A percentile compares a stretch with the other conserved stretches of the same genome.
Evolutionary conservation across 1,140 invertebrate genomes (phyloP).

Genomic region (Penaeus indicus): DNA sequence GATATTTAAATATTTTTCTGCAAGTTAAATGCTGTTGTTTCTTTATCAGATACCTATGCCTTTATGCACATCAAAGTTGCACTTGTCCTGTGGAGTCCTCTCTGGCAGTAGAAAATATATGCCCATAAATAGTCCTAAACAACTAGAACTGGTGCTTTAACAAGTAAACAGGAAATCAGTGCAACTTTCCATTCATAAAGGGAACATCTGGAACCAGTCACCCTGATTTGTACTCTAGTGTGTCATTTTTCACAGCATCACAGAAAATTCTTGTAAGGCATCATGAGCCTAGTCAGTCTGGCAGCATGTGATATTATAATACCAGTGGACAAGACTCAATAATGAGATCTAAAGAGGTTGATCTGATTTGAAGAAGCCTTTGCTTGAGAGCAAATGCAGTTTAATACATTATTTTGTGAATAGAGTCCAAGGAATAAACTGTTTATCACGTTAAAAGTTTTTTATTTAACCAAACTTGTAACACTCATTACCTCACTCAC

Average conservation of each 20-base stretch:
- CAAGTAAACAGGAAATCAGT: constrained; percentile 52
- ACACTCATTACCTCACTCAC: background rate
- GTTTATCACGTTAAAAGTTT: constrained; percentile 52
- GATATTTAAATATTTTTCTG: constrained; percentile 27
- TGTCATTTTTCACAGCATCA: constrained; percentile 48
- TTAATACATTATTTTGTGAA: constrained; percentile 64
- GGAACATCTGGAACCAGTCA: constrained; percentile 48
- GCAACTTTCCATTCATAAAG: constrained; percentile 55
- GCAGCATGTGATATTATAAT: constrained; percentile 57
- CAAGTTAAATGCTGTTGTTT: background rate
- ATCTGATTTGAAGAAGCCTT: constrained; percentile 51
- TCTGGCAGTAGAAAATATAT: constrained; percentile 20
- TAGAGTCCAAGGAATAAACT: constrained; percentile 63
- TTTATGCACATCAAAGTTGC: constrained; percentile 50
- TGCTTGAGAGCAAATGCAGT: constrained; percentile 55
- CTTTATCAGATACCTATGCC: constrained; percentile 24
- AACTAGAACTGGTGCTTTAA: constrained; percentile 54
- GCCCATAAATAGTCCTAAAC: constrained; percentile 43
- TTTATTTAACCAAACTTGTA: background rate
- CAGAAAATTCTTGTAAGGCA: constrained; percentile 39
- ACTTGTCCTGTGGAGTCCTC: constrained; percentile 45
- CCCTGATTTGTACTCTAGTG: constrained; percentile 48
- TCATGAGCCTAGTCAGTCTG: constrained; percentile 50
- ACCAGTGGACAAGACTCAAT: constrained; percentile 50
- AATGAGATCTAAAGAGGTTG: constrained; percentile 48